Percentiles rank a stretch among this genome's conserved stretches.
Conservation (phyloP, 92 coral and sea anemone genomes). For the Umimayanthus kanabou region DNA sequence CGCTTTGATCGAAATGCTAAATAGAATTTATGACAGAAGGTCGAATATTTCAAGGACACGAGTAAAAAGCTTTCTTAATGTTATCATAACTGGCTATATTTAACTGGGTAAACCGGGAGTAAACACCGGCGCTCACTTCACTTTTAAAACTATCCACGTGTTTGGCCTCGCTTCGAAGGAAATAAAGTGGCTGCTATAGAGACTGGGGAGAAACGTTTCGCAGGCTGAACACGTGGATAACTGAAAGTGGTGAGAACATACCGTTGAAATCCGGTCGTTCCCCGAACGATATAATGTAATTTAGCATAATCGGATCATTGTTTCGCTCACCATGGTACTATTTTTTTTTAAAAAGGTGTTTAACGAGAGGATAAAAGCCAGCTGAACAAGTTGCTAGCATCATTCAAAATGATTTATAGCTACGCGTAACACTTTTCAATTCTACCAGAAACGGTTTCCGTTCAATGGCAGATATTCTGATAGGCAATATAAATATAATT, state of each 20-base stretch:
- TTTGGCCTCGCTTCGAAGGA: no score
- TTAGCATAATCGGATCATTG: slow-evolving; percentile 30
- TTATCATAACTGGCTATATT: neutral
- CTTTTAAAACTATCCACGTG: no score
- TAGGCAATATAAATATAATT: neutral
- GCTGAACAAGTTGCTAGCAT: neutral
- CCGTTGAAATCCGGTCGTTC: neutral
- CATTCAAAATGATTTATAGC: slow-evolving; percentile 8
- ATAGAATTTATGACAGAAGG: slow-evolving; percentile 11
- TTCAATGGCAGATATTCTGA: neutral
- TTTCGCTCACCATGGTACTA: neutral
- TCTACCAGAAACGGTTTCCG: neutral
- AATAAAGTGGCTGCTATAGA: no score
- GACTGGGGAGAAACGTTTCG: no score
- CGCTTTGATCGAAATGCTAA: slow-evolving; percentile 13
- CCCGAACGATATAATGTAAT: neutral
- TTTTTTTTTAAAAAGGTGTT: neutral
- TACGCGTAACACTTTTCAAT: neutral
- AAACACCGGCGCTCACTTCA: no score
- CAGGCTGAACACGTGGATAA: neutral
- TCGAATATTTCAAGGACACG: neutral
- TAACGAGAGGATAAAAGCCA: neutral
- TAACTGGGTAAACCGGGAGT: neutral
- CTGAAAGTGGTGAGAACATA: neutral
- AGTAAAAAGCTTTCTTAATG: neutral